Base-by-base conservation (phyloP, 2,888 invertebrate genomes). In the Dinocampus coccinellae region DNA sequence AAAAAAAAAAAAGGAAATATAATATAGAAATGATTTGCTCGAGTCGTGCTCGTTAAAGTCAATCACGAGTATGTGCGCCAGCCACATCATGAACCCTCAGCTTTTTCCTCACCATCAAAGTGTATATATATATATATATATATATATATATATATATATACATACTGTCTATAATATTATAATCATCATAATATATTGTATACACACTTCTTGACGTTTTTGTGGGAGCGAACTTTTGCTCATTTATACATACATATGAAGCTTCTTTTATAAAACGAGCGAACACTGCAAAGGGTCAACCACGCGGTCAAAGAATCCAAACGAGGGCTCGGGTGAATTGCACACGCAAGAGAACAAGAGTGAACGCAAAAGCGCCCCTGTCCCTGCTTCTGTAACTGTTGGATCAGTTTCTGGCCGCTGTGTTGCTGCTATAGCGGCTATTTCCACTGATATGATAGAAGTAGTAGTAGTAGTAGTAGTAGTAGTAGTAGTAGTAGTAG, bases 41-140 rank as follows among this genome's bases (percentile, higher is more conserved):
- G 24, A 67, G 72, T 72, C 72, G 52, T 34, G 57, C 67, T 67
- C 67, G 67, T 72, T 72, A 72, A 72, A 68, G 67, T 72, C 72
- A 72, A 72, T 72, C 67, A 68, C 58, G 52, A 53, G 47, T 47
- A 42, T 42, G 39, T 39, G 16, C 16, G n/a, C 47, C 7, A 16
- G 47, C 16, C n/a, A 39, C 47, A 36, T 61, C 71, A 33, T 33
- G 52, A 39, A 61, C 42, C 70, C 24, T 20, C 33, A 61, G 55
- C 61, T 62, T 69, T 67, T 55, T 66, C 47, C 47, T n/a, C 47
- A 20, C 47, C n/a, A 39, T 39, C 13, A 39, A 13, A 39, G n/a
- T 39, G n/a, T 39, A 36, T 36, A 69, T 63, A 13, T n/a, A n/a
- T n/a, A n/a, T n/a, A 22, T 39, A 60, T 60, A 22, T 36, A 63